phyloP scores from a whole-genome alignment of 2,888 invertebrate species.

The Nymphalis urticae region DNA sequence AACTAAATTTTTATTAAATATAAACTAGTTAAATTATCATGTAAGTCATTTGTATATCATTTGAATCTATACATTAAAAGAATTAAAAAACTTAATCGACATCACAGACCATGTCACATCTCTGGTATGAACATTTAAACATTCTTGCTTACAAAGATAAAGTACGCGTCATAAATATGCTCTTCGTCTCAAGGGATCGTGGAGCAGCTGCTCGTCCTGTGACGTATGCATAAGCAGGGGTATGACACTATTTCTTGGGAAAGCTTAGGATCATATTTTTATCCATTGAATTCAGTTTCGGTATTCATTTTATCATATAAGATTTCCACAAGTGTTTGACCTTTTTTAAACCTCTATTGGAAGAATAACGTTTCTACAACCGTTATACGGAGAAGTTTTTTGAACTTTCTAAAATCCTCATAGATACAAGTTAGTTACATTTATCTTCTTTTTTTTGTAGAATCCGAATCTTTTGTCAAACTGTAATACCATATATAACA shows the following conservation, averaged over 20 bases:
- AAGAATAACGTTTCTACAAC: too few relatives aligned
- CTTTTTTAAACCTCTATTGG: background rate
- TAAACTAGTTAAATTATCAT: too few relatives aligned
- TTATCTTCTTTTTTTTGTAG: too few relatives aligned
- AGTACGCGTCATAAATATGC: conserved; percentile 24
- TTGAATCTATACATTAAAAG: too few relatives aligned
- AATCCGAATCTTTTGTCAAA: too few relatives aligned
- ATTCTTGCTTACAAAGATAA: conserved; percentile 1
- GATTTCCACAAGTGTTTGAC: background rate
- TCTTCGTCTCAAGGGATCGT: conserved; percentile 16
- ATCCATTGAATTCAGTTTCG: background rate
- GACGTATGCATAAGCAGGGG: conserved; percentile 19
- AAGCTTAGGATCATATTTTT: conserved; percentile 8
- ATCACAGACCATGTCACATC: background rate
- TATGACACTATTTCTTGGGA: background rate
- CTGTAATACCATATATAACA: too few relatives aligned
- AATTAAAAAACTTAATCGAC: background rate
- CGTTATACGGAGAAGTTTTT: too few relatives aligned
- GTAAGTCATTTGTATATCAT: too few relatives aligned
- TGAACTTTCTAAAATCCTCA: too few relatives aligned
- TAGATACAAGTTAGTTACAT: too few relatives aligned
- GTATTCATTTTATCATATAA: background rate
- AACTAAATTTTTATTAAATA: too few relatives aligned
- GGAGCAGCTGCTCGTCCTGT: conserved; percentile 26
- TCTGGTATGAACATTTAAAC: background rate